Conservation (phyloP, 2,113 vertebrate species). For the Macaca fascicularis region T2T-MFA8v1.1 NC_088386.1:57326501-57327000, state of each 20-base stretch:
- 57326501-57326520: slow-evolving; percentile 62
- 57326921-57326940: not conserved
- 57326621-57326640: slow-evolving; percentile 71
- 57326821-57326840: slow-evolving; percentile 21
- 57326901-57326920: slow-evolving; percentile 13
- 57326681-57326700: slow-evolving; percentile 68
- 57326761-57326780: slow-evolving; percentile 56
- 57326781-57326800: slow-evolving; percentile 50
- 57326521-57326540: slow-evolving; percentile 68
- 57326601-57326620: slow-evolving; percentile 72
- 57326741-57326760: slow-evolving; percentile 63
- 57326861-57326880: slow-evolving; percentile 41
- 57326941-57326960: not conserved
- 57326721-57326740: slow-evolving; percentile 56
- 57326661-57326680: slow-evolving; percentile 42
- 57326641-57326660: slow-evolving; percentile 67
- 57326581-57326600: slow-evolving; percentile 77
- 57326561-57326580: slow-evolving; percentile 70
- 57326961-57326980: not conserved
- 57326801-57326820: slow-evolving; percentile 32
- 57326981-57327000: slow-evolving; percentile 15
- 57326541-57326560: slow-evolving; percentile 68
- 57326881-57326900: not conserved
- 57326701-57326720: slow-evolving; percentile 60
- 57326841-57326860: slow-evolving; percentile 26